Evolutionary conservation across 2,888 invertebrate species (phyloP).

Genomic region (Aleiodes testaceus): DNA sequence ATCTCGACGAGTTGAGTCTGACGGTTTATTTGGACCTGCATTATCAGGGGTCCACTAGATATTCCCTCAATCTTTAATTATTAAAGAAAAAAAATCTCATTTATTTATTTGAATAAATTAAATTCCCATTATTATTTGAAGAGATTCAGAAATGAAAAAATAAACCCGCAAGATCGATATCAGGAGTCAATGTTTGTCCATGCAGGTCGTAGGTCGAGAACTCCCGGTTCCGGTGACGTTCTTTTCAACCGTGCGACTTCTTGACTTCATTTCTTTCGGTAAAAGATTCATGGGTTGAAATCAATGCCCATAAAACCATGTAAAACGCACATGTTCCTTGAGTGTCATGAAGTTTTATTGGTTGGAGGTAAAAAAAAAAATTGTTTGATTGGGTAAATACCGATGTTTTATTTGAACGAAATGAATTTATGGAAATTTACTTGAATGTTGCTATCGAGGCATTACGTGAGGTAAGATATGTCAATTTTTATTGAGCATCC

Average conservation of each 20-base stretch:
- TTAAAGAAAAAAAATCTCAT: slow-evolving; percentile 11
- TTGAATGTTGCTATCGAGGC: not conserved
- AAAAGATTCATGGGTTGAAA: not conserved
- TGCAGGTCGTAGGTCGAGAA: slow-evolving; percentile 49
- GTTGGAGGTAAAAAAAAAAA: slow-evolving; percentile 6
- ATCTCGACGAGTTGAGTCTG: not conserved
- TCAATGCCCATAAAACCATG: not conserved
- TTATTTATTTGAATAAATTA: slow-evolving; percentile 8
- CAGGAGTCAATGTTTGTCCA: slow-evolving; percentile 45
- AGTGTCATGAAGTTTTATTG: not conserved
- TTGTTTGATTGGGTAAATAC: not conserved
- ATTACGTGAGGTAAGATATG: not conserved
- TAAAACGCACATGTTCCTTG: not conserved
- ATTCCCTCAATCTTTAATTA: slow-evolving; percentile 1
- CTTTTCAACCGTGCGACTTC: slow-evolving; percentile 40
- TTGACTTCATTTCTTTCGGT: slow-evolving; percentile 41
- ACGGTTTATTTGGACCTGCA: not conserved
- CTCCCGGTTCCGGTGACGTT: slow-evolving; percentile 49
- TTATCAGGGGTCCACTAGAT: not conserved
- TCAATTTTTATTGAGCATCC: slow-evolving; percentile 14
- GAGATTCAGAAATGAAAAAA: slow-evolving; percentile 1
- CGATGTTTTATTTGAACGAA: not conserved
- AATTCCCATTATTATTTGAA: not conserved
- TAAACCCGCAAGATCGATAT: slow-evolving; percentile 40
- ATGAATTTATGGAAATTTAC: not conserved